Base-by-base conservation (phyloP, 2,888 invertebrate genomes). In the Sminthurides aquaticus region DNA sequence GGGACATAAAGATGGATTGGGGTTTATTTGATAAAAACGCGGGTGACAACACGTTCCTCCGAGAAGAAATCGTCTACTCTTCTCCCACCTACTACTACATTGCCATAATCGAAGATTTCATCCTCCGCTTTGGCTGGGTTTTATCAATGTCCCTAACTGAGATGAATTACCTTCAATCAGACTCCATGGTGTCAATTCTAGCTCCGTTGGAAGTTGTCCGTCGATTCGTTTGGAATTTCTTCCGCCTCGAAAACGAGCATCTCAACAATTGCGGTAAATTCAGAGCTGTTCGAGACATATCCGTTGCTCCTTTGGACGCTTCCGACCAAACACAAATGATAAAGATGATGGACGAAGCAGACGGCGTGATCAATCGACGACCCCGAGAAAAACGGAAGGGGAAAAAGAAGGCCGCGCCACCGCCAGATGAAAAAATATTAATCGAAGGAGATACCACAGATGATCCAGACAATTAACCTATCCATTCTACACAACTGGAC, bases 1-100 rank as follows among this genome's bases (percentile, higher is more conserved):
- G 99, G 98, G 98, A 99, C 79, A 89, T 98, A 43, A 93, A 91
- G 81, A 93, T 99, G 91, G 99, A 99, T 82, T 99, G 99, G 99
- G 97, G 97, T 0, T 82, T 98, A 64, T 87, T 98, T 76, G 96
- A 96, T 77, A 86, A 87, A 64, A 90, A 90, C 73, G 89, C 94
- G 1, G 91, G 91, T 0, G 94, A 95, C 81, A 92, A 96, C 82
- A 86, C 84, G 78, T 89, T 95, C 78, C 82, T 97, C 1, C 82
- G 97, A 52, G 96, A 97, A 78, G 96, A 97, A 83, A 89, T 95
- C 66, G 96, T 97, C 11, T 97, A 97, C 78, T 91, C 92, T 22
- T 88, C 90, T 25, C 79, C 91, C 89, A 85, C 86, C 76, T 94
- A 91, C 79, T 95, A 95, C 78, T 99, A 99, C 79, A 92, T 96